Base-by-base conservation (phyloP, 2,797 vertebrate species). In the Alcedo quadribrachys region DNA sequence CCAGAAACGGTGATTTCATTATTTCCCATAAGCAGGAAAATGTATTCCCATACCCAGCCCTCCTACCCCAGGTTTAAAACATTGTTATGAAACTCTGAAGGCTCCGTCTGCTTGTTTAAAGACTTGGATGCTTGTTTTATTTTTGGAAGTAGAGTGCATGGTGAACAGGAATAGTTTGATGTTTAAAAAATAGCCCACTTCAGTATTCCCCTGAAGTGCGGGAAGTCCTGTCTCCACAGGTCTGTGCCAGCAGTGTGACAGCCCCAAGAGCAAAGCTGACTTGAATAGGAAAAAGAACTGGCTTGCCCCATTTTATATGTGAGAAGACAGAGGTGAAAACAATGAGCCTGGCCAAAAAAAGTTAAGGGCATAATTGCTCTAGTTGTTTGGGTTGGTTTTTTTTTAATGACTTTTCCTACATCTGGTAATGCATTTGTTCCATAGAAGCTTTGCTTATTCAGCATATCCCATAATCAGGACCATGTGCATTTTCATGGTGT, bases 121-220 rank as follows among this genome's bases (percentile, higher is more conserved):
- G 81, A n/a, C 76, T 94, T 6, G 1, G 81, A 89, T 85, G 91
- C 79, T 81, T 53, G 68, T 76, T 93, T 90, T 95, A 93, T 95
- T 95, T 96, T 94, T 92, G 87, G 87, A 94, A 94, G 90, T 40
- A 40, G 57, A 82, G 58, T 19, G 43, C 70, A 53, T 11, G 15
- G 73, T 58, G 88, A 87, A 67, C 79, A 93, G 84, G 81, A 96
- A 90, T 89, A 92, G 88, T 93, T 78, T 92, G 90, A 88, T 92
- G 79, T 92, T 95, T 83, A 57, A 83, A 95, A 90, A 94, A 83
- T 71, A 90, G 73, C 76, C 87, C 62, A 81, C 76, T 90, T 94
- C 79, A 92, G 78, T 81, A 43, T 92, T 93, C 66, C 69, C 86
- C 90, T 68, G 81, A 92, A 92, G 93, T 73, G 86, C 30, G 37